These are phyloP conservation scores for Chaetorhynchus papuensis DNA, from an alignment of 2,113 vertebrate genomes.

Conservation along the genomic window DNA sequence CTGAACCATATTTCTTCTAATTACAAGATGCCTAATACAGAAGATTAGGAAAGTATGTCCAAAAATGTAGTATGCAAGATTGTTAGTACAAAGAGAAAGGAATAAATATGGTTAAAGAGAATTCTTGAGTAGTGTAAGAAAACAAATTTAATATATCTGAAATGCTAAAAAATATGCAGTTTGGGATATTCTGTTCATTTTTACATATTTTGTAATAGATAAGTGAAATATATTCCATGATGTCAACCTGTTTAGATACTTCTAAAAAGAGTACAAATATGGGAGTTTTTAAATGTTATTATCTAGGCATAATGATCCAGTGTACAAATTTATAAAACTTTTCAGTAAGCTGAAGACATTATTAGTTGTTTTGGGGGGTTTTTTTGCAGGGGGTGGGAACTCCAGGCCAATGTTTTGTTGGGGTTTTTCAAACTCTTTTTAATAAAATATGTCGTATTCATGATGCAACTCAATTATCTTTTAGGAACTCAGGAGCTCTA, in stretches of 20 bases:
- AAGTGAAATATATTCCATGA: background rate
- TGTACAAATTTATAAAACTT: background rate
- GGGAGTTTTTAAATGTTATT: background rate
- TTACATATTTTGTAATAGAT: background rate
- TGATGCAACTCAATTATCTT: background rate
- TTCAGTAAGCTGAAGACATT: background rate
- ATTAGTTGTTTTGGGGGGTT: background rate
- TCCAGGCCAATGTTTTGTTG: background rate
- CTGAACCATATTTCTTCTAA: conserved; percentile 24
- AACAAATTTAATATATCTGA: background rate
- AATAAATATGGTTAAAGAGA: background rate
- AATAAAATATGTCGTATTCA: background rate
- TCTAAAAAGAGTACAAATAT: background rate
- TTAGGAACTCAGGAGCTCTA: background rate
- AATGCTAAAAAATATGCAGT: background rate
- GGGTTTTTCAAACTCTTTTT: background rate
- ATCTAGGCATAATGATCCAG: background rate
- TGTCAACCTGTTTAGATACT: background rate
- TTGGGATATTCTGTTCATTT: background rate
- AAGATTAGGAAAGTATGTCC: background rate
- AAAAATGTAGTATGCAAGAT: background rate
- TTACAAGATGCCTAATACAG: conserved; percentile 3
- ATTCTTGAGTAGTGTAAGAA: background rate
- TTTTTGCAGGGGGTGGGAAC: fast-evolving
- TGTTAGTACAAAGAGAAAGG: background rate